Conservation (phyloP, 2,113 vertebrate genomes). For the Picathartes gymnocephalus region DNA sequence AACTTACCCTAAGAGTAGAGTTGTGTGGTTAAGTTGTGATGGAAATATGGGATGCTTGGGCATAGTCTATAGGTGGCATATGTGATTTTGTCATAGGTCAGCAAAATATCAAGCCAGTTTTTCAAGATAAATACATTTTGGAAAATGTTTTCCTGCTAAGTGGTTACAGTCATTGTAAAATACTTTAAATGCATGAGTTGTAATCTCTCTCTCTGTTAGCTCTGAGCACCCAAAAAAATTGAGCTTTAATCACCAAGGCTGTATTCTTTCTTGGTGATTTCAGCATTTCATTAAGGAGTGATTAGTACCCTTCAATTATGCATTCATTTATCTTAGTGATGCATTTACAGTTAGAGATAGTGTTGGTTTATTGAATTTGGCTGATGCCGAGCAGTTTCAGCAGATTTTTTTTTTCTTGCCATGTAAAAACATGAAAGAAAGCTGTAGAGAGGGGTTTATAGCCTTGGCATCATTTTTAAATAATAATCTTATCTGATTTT, state of each 20-base stretch:
- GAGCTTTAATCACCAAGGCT: background rate
- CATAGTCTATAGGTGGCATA: background rate
- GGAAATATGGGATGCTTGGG: background rate
- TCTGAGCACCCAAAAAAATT: background rate
- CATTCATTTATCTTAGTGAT: constrained; percentile 67
- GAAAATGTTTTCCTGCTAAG: background rate
- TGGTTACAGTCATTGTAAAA: background rate
- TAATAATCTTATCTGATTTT: background rate
- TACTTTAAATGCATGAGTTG: background rate
- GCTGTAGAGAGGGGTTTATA: background rate
- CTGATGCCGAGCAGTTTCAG: constrained; percentile 54
- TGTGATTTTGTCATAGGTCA: background rate
- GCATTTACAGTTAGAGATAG: constrained; percentile 42
- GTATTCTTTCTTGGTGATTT: constrained; percentile 4
- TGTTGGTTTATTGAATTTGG: constrained; percentile 66
- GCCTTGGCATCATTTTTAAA: background rate
- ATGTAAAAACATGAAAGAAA: constrained; percentile 23
- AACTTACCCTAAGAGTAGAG: background rate
- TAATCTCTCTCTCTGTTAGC: background rate
- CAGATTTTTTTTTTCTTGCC: constrained; percentile 32
- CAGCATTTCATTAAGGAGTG: constrained; percentile 64
- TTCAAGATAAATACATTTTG: background rate
- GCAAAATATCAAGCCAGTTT: background rate
- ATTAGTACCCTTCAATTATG: constrained; percentile 69
- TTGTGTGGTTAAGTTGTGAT: background rate